These are phyloP conservation scores for Cavia porcellus DNA, from an alignment of 2,113 vertebrate genomes.

Conservation along the genomic window DNA sequence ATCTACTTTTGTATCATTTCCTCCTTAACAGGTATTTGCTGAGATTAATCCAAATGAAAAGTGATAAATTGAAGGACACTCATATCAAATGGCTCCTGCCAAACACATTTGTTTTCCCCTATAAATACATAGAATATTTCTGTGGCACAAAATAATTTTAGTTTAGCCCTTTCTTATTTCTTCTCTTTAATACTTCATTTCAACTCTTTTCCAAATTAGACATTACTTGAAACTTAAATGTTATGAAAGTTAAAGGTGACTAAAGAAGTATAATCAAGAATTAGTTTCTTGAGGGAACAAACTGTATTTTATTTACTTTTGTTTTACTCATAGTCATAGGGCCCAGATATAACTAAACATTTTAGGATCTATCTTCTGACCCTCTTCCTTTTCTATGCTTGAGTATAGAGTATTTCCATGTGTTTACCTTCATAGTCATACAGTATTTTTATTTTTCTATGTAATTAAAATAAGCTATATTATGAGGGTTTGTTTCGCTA, in stretches of 20 bases:
- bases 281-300: slow-evolving; percentile 59
- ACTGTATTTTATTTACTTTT: slow-evolving; percentile 53
- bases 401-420: neutral
- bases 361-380: slow-evolving; percentile 3
- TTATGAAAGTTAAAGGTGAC: slow-evolving; percentile 65
- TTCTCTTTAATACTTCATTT: neutral
- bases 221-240: slow-evolving; percentile 36
- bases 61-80: neutral
- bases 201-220: slow-evolving; percentile 49
- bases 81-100: neutral
- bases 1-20: neutral
- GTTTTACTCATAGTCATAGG: slow-evolving; percentile 2
- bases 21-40: slow-evolving; percentile 15
- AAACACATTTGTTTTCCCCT: slow-evolving; percentile 18
- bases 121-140: neutral
- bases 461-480: slow-evolving; percentile 1
- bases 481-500: neutral
- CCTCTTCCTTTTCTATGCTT: neutral
- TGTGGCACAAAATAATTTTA: neutral
- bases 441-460: slow-evolving; percentile 28
- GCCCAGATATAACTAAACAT: slow-evolving; percentile 41
- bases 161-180: slow-evolving; percentile 28
- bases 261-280: slow-evolving; percentile 56
- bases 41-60: neutral
- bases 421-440: slow-evolving; percentile 44